Conservation (phyloP, 2,113 vertebrate species). For the Oriolus oriolus region DNA sequence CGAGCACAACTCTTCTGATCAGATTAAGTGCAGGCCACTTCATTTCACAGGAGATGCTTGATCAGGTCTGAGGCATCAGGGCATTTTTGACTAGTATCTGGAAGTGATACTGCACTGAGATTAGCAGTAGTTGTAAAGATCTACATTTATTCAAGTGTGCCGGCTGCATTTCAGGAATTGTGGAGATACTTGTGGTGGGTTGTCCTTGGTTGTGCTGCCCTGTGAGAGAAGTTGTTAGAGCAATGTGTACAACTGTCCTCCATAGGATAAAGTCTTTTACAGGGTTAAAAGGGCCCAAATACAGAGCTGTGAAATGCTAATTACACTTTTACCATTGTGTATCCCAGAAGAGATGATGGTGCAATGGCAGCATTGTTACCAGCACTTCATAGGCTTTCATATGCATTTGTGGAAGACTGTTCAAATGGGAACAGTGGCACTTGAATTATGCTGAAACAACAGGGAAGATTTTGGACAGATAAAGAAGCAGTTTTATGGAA, state of each 20-base stretch:
- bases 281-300: constrained; percentile 36
- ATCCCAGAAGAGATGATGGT: constrained; percentile 21
- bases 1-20: not conserved
- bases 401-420: constrained; percentile 4
- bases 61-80: not conserved
- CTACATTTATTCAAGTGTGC: not conserved
- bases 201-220: not conserved
- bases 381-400: constrained; percentile 22
- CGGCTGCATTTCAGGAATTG: not conserved
- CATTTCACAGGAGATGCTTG: not conserved
- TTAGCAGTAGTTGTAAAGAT: not conserved
- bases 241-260: not conserved
- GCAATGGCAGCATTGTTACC: constrained; percentile 30
- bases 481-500: not conserved
- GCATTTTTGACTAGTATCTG: not conserved
- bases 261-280: not conserved
- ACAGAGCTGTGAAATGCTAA: constrained; percentile 46
- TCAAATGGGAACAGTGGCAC: constrained; percentile 6
- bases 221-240: not conserved
- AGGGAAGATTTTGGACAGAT: not conserved
- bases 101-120: not conserved
- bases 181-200: not conserved
- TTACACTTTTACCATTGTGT: constrained; percentile 31
- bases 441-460: constrained; percentile 43
- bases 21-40: not conserved